phyloP scores from a whole-genome alignment of 2,113 vertebrate species.

The Tragelaphus imberbis region DNA sequence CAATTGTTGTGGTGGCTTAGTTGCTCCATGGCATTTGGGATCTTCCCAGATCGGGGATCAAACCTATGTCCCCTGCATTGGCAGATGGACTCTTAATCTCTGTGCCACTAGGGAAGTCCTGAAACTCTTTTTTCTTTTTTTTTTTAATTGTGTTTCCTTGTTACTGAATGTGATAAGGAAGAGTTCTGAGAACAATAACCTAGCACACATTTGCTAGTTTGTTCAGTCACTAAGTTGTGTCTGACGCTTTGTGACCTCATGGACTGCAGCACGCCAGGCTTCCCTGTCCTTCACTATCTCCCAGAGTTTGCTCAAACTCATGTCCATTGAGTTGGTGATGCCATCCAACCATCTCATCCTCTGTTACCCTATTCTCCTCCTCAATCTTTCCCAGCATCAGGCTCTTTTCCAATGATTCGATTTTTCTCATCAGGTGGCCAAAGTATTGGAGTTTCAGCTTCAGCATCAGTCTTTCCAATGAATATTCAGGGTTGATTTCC shows the following conservation, averaged over 20 bases:
- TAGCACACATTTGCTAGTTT: not conserved
- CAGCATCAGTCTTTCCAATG: not conserved
- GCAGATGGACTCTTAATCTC: not conserved
- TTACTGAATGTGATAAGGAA: not conserved
- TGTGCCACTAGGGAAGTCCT: not conserved
- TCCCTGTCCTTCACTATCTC: not conserved
- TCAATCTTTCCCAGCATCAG: not conserved
- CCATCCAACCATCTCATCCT: not conserved
- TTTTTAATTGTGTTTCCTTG: not conserved
- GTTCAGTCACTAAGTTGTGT: no score
- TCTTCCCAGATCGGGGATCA: not conserved
- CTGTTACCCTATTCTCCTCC: not conserved
- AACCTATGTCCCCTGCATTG: not conserved
- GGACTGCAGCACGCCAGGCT: not conserved
- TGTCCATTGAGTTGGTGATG: not conserved
- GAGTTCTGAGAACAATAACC: not conserved
- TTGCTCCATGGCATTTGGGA: not conserved
- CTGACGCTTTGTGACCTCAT: not conserved
- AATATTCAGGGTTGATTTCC: not conserved
- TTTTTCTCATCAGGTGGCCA: not conserved
- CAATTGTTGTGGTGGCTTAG: not conserved
- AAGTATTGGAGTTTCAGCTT: not conserved
- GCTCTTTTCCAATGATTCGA: not conserved
- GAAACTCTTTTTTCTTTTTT: not conserved
- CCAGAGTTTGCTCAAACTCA: not conserved